Evolutionary conservation across 2,113 vertebrate species (phyloP).

Genomic region (Antechinus flavipes): DNA sequence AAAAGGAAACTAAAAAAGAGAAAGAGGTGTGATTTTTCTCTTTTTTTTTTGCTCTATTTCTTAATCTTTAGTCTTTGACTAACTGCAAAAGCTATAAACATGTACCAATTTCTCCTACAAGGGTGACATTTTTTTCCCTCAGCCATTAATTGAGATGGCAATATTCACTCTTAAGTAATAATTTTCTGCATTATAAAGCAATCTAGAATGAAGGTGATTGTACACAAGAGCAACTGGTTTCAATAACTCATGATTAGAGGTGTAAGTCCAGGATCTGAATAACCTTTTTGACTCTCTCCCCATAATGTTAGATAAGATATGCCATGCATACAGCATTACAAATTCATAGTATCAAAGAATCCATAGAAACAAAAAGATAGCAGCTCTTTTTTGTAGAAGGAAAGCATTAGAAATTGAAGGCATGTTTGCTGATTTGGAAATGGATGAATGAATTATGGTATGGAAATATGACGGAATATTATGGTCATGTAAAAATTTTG

Average conservation of each 20-base stretch:
- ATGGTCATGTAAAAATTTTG: not conserved
- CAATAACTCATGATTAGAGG: not conserved
- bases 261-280: not conserved
- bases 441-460: not conserved
- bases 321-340: not conserved
- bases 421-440: not conserved
- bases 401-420: not conserved
- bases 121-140: not conserved
- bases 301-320: not conserved
- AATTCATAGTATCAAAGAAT: not conserved
- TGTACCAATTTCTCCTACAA: not conserved
- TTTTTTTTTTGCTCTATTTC: not conserved
- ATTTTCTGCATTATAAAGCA: not conserved
- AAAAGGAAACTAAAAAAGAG: not conserved
- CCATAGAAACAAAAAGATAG: not conserved
- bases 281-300: not conserved
- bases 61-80: not conserved
- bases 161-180: not conserved
- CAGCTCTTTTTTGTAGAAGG: not conserved
- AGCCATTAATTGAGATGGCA: not conserved
- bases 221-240: not conserved
- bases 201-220: not conserved
- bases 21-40: not conserved
- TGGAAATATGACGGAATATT: not conserved
- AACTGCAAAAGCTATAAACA: not conserved